Evolutionary conservation across 2,797 vertebrate genomes (phyloP), one percentile per base, ranked within the genome.

Genomic region (Chiroxiphia lanceolata): DNA sequence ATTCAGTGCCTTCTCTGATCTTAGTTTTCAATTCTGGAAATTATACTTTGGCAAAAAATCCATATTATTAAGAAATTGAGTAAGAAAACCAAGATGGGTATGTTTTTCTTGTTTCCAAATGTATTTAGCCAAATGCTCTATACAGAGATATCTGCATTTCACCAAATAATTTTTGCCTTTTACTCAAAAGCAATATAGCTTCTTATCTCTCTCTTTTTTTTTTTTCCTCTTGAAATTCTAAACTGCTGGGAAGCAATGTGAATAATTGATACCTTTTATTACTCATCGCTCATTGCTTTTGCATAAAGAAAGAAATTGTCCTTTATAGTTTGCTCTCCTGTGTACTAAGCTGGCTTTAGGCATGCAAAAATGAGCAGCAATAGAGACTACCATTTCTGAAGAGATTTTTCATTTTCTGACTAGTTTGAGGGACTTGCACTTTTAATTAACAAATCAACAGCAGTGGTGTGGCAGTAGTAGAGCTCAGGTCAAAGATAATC

Each of bases 211-310:
- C 38, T 38, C n/a, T n/a, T n/a, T 3, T 34, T 40, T 42, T n/a
- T 19, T 10, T 29, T n/a, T n/a, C 7, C 54, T 75, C 60, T 93
- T 95, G 91, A 94, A 93, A 89, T 96, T 96, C 93, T 86, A 89
- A 95, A 87, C 94, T 97, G 83, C 88, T 96, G 76, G 79, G 94
- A 97, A 97, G 81, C 82, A 83, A 50, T 96, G 91, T 97, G 92
- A 97, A 97, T 97, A 97, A 97, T 97, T 97, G 97, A 98, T 95
- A 93, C 47, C 40, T 96, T 97, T 97, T 97, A 96, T 97, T 97
- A 93, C 94, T 94, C 75, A 76, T 93, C 97, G 87, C 95, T 96
- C 92, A 83, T 85, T 96, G 90, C 94, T 94, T 91, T 96, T 97
- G 93, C 96, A 94, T 95, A 89, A 98, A 97, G 89, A 95, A 94